Evolutionary conservation across 2,797 vertebrate species (phyloP).

Genomic region (Brachyrhaphis roseni): DNA sequence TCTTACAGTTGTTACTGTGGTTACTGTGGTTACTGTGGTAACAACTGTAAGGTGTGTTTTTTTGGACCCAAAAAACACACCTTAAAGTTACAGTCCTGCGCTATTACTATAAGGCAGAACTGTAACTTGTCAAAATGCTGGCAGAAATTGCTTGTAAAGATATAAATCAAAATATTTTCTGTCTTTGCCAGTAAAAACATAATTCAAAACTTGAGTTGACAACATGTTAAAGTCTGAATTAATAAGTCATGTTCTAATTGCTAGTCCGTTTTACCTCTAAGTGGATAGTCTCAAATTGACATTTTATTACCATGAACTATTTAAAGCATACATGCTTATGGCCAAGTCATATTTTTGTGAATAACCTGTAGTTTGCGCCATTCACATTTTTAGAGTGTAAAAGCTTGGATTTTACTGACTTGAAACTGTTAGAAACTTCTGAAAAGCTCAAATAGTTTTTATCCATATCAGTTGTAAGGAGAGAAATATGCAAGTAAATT

Average conservation of each 20-base stretch:
- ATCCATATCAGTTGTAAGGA: not conserved
- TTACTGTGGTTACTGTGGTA: no score
- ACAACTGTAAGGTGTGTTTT: no score
- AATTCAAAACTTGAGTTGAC: not conserved
- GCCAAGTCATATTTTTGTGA: not conserved
- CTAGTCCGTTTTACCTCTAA: not conserved
- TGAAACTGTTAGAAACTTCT: not conserved
- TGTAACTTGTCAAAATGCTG: not conserved
- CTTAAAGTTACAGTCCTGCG: not conserved
- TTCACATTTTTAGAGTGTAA: not conserved
- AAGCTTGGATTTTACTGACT: not conserved
- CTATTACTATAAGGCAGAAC: not conserved
- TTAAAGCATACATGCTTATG: not conserved
- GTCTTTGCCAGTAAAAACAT: not conserved
- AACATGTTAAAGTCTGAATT: not conserved
- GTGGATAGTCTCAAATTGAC: not conserved
- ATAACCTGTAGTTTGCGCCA: not conserved
- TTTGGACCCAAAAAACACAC: not conserved
- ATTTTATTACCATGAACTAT: not conserved
- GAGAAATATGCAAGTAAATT: not conserved
- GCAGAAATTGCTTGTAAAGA: not conserved
- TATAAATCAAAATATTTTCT: not conserved
- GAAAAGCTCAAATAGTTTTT: not conserved
- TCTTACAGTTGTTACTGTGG: no score
- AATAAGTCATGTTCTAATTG: not conserved